Conservation (phyloP, 2,797 vertebrate species). For the Alcedo quadribrachys region DNA sequence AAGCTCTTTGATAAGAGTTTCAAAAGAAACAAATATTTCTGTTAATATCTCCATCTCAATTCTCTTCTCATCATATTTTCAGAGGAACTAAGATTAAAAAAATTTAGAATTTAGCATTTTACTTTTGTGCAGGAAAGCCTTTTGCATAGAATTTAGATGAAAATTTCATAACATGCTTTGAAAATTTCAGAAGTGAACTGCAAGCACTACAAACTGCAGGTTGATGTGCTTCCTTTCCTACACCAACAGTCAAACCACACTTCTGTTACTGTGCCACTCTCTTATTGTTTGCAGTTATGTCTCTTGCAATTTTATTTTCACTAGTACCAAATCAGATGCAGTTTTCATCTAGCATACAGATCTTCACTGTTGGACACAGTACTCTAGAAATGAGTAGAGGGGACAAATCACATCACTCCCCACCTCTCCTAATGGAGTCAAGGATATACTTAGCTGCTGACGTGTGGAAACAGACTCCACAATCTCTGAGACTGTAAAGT, state of each 20-base stretch:
- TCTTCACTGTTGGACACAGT: background rate
- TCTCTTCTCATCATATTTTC: background rate
- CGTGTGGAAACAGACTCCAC: too few relatives aligned
- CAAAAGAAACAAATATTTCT: background rate
- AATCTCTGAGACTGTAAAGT: too few relatives aligned
- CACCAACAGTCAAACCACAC: background rate
- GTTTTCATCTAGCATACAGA: background rate
- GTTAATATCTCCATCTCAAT: background rate
- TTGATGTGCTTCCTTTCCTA: background rate
- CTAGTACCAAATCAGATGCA: background rate
- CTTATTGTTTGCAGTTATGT: background rate
- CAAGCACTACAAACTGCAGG: background rate
- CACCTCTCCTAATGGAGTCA: background rate
- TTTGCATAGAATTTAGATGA: background rate
- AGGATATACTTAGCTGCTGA: background rate
- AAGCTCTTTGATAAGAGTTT: background rate
- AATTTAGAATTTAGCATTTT: background rate
- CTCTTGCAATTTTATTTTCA: background rate
- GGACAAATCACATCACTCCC: background rate
- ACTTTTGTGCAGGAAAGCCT: background rate
- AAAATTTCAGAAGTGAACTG: background rate
- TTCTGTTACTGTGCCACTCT: background rate
- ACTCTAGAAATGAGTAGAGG: background rate
- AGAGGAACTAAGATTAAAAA: background rate
- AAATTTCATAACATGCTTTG: background rate